Evolutionary conservation across 2,888 invertebrate genomes (phyloP), one percentile per base, ranked within the genome.

Genomic region (Mythimna vitellina): DNA sequence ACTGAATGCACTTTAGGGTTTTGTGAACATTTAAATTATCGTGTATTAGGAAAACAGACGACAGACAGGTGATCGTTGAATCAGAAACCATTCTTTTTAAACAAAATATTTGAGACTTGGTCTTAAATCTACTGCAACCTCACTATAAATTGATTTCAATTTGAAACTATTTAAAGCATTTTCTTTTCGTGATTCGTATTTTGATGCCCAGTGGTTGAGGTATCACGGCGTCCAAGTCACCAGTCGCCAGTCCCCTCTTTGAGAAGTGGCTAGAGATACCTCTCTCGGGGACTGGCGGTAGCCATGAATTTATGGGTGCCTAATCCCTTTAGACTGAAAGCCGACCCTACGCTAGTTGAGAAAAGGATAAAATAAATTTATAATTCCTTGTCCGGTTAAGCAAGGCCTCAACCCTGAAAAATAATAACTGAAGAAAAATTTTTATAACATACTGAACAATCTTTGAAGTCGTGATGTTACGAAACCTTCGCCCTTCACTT

Each of bases 11-110:
- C 25, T 82, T 74, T 60, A 65, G 70, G 29, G 57, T 54, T 67
- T 73, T 64, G 54, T 66, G 58, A 73, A 72, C 61, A 66, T 72
- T 79, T 81, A 70, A 79, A 76, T 81, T 83, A 81, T 60, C 67
- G 58, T 73, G 58, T 72, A 74, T 77, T 46, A 51, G 53, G 20
- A 61, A 62, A 56, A 22, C 10, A 56, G 69, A 29, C 9, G 20
- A n/a, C 3, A 49, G 17, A n/a, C 22, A 60, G 38, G 22, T 60
- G 20, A 17, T 22, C 17, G n/a, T 57, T 7, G 2, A 51, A 38
- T 12, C 0, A 25, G 6, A 1, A n/a, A 0, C 0, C 20, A n/a
- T 12, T 9, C 17, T 46, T 46, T 17, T 46, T 46, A 46, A 7
- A 69, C 6, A 49, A 42, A 22, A 51, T n/a, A 3, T 29, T 56